A percentile compares a stretch with the other conserved stretches of the same genome.
phyloP scores from a whole-genome alignment of 2,113 vertebrate genomes.

The Nycticorax nycticorax region DNA sequence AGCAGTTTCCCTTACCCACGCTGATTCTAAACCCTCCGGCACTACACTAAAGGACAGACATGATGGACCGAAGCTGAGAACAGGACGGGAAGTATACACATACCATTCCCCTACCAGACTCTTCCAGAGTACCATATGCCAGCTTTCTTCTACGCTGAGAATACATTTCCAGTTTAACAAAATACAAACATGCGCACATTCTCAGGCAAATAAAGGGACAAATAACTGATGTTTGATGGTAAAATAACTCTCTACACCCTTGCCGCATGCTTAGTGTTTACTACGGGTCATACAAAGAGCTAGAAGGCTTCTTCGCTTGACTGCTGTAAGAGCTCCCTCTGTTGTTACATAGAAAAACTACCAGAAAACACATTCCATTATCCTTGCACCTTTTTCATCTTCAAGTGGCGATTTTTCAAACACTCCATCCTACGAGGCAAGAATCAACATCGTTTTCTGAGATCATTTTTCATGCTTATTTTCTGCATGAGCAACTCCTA shows the following conservation, averaged over 20 bases:
- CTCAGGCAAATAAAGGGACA: background rate
- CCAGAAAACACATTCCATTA: constrained; percentile 63
- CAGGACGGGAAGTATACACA: rapidly evolving
- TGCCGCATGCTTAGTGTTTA: background rate
- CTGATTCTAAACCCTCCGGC: background rate
- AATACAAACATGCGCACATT: background rate
- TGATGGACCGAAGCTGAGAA: rapidly evolving
- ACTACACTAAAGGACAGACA: background rate
- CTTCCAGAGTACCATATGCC: background rate
- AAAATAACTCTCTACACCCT: background rate
- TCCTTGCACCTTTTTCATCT: constrained; percentile 2
- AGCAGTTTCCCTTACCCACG: background rate
- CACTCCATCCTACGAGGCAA: constrained; percentile 45
- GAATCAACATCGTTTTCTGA: constrained; percentile 40
- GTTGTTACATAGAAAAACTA: constrained; percentile 41
- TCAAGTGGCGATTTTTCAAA: constrained; percentile 14
- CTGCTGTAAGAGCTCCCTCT: constrained; percentile 62
- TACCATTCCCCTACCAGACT: background rate
- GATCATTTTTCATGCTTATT: constrained; percentile 30
- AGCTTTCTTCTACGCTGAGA: background rate
- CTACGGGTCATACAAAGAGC: background rate
- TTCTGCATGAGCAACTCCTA: constrained; percentile 31
- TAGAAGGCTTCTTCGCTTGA: background rate
- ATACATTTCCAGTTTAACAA: background rate
- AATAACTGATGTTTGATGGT: too few species aligned